Conservation (phyloP, 2,888 invertebrate genomes). For the Leptogaster cylindrica region DNA sequence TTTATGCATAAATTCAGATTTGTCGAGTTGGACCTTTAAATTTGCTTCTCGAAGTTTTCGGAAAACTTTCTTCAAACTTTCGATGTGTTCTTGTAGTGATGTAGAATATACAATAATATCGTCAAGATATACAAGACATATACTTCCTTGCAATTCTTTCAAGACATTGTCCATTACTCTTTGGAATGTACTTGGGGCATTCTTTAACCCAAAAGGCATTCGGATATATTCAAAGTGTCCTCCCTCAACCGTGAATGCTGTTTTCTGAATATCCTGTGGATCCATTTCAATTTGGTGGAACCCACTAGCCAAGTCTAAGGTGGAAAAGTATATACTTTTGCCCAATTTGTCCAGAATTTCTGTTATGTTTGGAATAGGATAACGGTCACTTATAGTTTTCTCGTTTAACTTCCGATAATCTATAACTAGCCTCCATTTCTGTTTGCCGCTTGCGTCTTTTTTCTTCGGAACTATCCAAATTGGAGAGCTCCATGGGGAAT, state of each 20-base stretch:
- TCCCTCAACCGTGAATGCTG: constrained; percentile 43
- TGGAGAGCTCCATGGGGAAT: constrained; percentile 37
- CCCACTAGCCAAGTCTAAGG: constrained; percentile 50
- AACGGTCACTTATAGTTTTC: neutral
- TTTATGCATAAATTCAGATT: too few relatives aligned
- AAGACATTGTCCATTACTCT: constrained; percentile 48
- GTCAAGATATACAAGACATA: constrained; percentile 48
- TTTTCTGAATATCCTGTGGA: constrained; percentile 40
- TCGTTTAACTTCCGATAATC: constrained; percentile 49
- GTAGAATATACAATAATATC: too few relatives aligned
- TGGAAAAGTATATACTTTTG: constrained; percentile 54
- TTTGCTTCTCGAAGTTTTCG: too few relatives aligned
- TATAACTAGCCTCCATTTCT: constrained; percentile 54
- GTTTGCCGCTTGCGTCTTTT: constrained; percentile 50
- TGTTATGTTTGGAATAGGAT: neutral
- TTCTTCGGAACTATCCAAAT: constrained; percentile 15
- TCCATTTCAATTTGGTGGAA: constrained; percentile 52
- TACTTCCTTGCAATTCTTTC: constrained; percentile 47
- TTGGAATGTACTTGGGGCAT: constrained; percentile 21
- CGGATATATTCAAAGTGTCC: constrained; percentile 46
- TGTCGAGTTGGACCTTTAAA: too few relatives aligned
- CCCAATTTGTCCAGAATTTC: constrained; percentile 54
- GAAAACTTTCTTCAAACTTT: too few relatives aligned
- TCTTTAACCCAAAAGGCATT: too few relatives aligned
- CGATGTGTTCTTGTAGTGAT: too few relatives aligned